Evolutionary conservation across 2,888 invertebrate species (phyloP), one percentile per base, ranked within the genome.

Genomic region (Dasypogon diadema): DNA sequence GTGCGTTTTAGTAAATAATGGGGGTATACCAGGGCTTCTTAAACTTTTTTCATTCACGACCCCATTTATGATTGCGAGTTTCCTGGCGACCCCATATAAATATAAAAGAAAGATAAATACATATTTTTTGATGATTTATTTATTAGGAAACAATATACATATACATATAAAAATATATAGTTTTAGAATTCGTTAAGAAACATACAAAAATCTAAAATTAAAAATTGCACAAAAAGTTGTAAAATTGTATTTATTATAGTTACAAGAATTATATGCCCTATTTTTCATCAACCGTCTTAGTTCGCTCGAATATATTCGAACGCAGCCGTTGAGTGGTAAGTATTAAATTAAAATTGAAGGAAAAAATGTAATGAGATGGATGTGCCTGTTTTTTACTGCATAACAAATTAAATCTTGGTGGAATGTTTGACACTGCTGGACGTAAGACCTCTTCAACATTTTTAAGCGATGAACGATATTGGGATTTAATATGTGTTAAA

Each of bases 1-100:
- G 8, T 30, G 30, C 8, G 30, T 30, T 30, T 30, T 30, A n/a
- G n/a, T n/a, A n/a, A n/a, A n/a, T n/a, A n/a, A n/a, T n/a, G n/a
- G n/a, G n/a, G n/a, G n/a, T 42, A 42, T n/a, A 42, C 4, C 55
- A 55, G 55, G 55, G 55, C 54, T 55, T 55, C 56, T 56, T 56
- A 56, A 56, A 56, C 56, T 56, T 26, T 56, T 56, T 56, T 26
- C 24, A 10, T 26, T 56, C 24, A 26, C 30, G 56, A 56, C 56
- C 56, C 26, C 56, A 24, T 56, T 56, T 26, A 56, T 26, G 56
- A 24, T 56, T 56, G 26, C n/a, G 56, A 56, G 12, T 26, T 56
- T 56, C 8, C n/a, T 21, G 22, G 22, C 30, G 56, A 24, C 26
- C 24, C 56, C 56, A 24, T 26, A 56, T 26, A 56, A 55, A 55